Percentiles rank a stretch among this genome's conserved stretches.
phyloP scores from a whole-genome alignment of 1,140 invertebrate species.

The Seison nebaliae region DNA sequence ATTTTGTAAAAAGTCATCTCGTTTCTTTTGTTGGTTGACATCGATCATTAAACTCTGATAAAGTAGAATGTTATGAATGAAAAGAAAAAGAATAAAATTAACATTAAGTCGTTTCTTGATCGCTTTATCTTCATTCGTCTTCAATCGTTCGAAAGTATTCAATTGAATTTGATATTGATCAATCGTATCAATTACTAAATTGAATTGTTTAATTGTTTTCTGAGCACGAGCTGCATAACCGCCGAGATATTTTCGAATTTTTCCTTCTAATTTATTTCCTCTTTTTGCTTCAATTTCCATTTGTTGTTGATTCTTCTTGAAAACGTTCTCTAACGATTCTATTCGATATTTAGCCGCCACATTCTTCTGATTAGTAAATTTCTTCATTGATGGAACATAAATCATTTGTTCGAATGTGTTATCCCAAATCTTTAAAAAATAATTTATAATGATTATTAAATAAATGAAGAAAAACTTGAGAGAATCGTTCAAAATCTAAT shows the following conservation, averaged over 20 bases:
- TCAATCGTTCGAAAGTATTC: slow-evolving; percentile 65
- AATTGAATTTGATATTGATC: slow-evolving; percentile 61
- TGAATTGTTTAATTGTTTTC: slow-evolving; percentile 58
- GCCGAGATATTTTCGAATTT: slow-evolving; percentile 66
- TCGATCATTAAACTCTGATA: no score
- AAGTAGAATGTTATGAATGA: no score
- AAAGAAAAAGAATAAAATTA: no score
- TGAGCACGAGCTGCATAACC: slow-evolving; percentile 62
- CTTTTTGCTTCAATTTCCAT: slow-evolving; percentile 82
- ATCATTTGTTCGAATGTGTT: slow-evolving; percentile 64
- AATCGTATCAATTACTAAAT: slow-evolving; percentile 58
- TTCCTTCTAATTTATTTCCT: slow-evolving; percentile 89
- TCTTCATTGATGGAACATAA: slow-evolving; percentile 55
- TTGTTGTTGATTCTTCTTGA: slow-evolving; percentile 64
- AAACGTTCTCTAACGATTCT: slow-evolving; percentile 61
- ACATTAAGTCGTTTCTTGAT: slow-evolving; percentile 61
- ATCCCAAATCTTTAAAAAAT: no score
- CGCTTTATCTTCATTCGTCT: slow-evolving; percentile 61
- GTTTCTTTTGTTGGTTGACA: no score
- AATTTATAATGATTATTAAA: background rate
- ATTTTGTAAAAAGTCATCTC: no score
- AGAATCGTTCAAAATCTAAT: slow-evolving; percentile 58
- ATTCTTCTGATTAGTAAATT: slow-evolving; percentile 69
- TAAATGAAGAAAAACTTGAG: no score
- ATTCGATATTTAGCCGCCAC: slow-evolving; percentile 78